A percentile compares a stretch with the other conserved stretches of the same genome.
Conservation (phyloP, 2,797 vertebrate genomes). For the Glyptemys insculpta region DNA sequence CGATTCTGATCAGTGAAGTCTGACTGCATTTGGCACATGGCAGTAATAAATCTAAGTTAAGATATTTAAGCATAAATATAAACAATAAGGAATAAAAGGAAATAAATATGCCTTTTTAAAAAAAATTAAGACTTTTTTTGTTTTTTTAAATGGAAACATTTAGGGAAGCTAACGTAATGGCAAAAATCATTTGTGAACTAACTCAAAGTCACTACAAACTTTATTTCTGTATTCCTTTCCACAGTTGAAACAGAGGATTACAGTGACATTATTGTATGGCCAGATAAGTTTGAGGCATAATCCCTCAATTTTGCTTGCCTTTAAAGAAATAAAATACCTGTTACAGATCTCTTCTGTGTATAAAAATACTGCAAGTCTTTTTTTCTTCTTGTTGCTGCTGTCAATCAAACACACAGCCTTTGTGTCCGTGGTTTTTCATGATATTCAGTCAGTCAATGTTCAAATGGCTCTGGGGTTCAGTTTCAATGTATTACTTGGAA, state of each 20-base stretch:
- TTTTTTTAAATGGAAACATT: conserved; percentile 73
- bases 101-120: conserved; percentile 82
- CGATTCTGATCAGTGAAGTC: conserved; percentile 38
- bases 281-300: conserved; percentile 81
- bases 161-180: conserved; percentile 71
- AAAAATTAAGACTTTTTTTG: conserved; percentile 76
- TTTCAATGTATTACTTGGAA: conserved; percentile 72
- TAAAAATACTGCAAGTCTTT: conserved; percentile 84
- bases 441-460: conserved; percentile 70
- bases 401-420: conserved; percentile 69
- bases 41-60: conserved; percentile 79
- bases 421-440: conserved; percentile 43
- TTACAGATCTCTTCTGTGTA: conserved; percentile 81
- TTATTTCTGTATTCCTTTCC: conserved; percentile 74
- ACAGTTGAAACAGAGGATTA: conserved; percentile 75
- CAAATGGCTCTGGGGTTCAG: conserved; percentile 80
- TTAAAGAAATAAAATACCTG: conserved; percentile 85
- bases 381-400: conserved; percentile 69
- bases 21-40: conserved; percentile 80
- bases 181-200: conserved; percentile 69
- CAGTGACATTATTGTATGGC: conserved; percentile 80
- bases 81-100: conserved; percentile 75
- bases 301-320: conserved; percentile 79
- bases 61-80: conserved; percentile 81
- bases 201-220: conserved; percentile 74